phyloP scores from a whole-genome alignment of 2,888 invertebrate genomes.

The Lacanobia wlatinum region DNA sequence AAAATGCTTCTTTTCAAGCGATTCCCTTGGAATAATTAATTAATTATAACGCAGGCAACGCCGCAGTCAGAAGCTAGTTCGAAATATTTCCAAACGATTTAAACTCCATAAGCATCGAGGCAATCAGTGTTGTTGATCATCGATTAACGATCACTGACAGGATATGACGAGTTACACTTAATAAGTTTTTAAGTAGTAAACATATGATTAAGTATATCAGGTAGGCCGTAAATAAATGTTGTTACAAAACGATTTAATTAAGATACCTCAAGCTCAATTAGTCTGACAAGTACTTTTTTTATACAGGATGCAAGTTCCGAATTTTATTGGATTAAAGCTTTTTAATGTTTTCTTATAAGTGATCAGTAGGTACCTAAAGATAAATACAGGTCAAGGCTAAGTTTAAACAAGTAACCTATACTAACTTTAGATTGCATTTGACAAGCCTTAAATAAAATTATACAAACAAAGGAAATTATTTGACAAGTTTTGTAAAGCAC shows the following conservation, averaged over 20 bases:
- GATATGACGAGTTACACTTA: conserved; percentile 40
- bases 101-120: conserved; percentile 33
- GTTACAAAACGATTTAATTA: conserved; percentile 21
- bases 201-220: conserved; percentile 11
- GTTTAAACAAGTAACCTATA: not conserved
- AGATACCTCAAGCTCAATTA: conserved; percentile 12
- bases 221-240: not conserved
- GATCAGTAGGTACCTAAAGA: not conserved
- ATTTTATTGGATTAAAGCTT: not conserved
- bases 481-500: not conserved
- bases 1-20: too few relatives aligned
- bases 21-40: too few relatives aligned
- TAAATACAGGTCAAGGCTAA: conserved; percentile 7
- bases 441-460: not conserved
- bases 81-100: conserved; percentile 46
- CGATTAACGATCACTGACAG: conserved; percentile 45
- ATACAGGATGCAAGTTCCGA: conserved; percentile 12
- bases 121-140: conserved; percentile 45
- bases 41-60: too few relatives aligned
- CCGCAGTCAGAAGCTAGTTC: not conserved
- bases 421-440: not conserved
- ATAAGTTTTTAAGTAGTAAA: conserved; percentile 20
- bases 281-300: not conserved
- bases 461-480: conserved; percentile 6
- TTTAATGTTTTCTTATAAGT: not conserved